Percentiles rank a stretch among this genome's conserved stretches.
Evolutionary conservation across 1,140 invertebrate genomes (phyloP).

Genomic region (Phymastichus coffea): DNA sequence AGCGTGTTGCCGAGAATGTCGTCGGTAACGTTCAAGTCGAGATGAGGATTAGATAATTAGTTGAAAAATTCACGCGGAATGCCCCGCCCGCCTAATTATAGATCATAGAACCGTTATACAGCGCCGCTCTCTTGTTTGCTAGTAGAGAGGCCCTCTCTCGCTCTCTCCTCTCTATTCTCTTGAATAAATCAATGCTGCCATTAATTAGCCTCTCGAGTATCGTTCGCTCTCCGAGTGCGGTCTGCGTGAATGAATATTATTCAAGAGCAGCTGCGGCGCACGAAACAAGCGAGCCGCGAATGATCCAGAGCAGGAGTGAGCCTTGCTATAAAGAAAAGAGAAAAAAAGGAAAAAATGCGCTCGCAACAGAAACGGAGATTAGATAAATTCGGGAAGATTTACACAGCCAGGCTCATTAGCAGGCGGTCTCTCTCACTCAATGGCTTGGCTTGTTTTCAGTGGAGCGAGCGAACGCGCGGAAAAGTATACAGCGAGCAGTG

Average conservation of each 20-base stretch:
- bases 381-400: conserved; percentile 27
- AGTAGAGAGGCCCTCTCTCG: too few relatives aligned
- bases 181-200: background rate
- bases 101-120: too few relatives aligned
- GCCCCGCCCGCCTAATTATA: too few relatives aligned
- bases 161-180: too few relatives aligned
- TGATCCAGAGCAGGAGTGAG: background rate
- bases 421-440: conserved; percentile 7
- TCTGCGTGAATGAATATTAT: background rate
- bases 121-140: too few relatives aligned
- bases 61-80: too few relatives aligned
- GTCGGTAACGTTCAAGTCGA: too few relatives aligned
- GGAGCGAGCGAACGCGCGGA: background rate
- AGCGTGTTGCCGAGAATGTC: too few relatives aligned
- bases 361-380: conserved; percentile 1
- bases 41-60: too few relatives aligned
- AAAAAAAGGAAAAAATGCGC: too few relatives aligned
- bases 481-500: background rate
- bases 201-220: background rate
- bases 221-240: too few relatives aligned
- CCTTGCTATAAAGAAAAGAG: too few relatives aligned
- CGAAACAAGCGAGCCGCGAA: background rate
- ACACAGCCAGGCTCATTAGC: background rate
- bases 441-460: conserved; percentile 1
- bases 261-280: background rate